phyloP scores from a whole-genome alignment of 2,888 invertebrate genomes.

The Chrysolina haemoptera region DNA sequence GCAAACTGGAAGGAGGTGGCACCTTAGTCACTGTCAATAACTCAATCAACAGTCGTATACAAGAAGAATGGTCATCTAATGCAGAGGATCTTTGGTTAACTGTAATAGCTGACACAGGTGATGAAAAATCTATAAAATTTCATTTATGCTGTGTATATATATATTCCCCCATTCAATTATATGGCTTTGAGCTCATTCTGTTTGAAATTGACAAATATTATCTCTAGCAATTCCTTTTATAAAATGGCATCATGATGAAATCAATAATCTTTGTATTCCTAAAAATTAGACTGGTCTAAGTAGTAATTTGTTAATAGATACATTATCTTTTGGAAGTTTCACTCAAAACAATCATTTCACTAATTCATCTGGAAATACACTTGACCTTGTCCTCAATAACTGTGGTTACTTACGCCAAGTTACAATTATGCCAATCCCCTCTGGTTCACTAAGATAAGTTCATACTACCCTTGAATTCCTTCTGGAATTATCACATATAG shows the following conservation, averaged over 20 bases:
- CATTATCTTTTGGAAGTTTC: not conserved
- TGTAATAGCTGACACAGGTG: not conserved
- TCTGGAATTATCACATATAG: not conserved
- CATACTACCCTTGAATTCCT: not conserved
- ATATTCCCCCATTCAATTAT: not conserved
- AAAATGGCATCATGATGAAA: not conserved
- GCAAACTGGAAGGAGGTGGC: slow-evolving; percentile 12
- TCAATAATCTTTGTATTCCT: not conserved
- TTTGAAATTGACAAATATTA: not conserved
- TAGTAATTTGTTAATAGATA: not conserved
- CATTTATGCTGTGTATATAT: not conserved
- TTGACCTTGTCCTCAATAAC: not conserved
- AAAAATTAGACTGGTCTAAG: not conserved
- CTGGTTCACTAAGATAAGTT: no score
- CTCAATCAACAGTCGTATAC: no score
- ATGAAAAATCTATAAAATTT: not conserved
- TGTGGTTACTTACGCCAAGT: no score
- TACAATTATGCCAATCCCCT: no score
- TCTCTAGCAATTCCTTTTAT: not conserved
- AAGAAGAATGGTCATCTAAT: slow-evolving; percentile 2
- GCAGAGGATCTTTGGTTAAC: slow-evolving; percentile 3
- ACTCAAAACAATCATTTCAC: not conserved
- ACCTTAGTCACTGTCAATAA: not conserved
- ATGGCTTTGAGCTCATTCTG: not conserved
- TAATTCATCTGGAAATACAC: not conserved